phyloP scores from a whole-genome alignment of 1,140 invertebrate genomes.

The Acyrthosiphon pisum region DNA sequence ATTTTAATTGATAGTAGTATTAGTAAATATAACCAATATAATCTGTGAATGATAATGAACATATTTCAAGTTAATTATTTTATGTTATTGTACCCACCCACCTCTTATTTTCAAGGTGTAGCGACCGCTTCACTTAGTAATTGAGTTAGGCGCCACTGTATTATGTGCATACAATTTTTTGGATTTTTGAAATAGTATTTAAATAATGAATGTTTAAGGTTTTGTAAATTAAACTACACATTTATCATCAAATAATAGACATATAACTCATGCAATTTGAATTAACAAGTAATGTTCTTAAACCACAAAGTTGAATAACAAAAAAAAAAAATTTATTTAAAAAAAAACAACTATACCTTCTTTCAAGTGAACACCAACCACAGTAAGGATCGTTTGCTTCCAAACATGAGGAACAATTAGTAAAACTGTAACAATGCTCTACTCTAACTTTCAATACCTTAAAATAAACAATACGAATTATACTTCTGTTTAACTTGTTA shows the following conservation, averaged over 20 bases:
- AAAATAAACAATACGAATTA: conserved; percentile 31
- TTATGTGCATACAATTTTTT: not conserved
- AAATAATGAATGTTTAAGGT: not conserved
- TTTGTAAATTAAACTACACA: not conserved
- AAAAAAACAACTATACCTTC: conserved; percentile 68
- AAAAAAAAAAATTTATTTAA: no score
- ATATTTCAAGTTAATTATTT: no score
- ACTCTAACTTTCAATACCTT: conserved; percentile 89
- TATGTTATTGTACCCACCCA: no score
- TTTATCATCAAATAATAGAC: not conserved
- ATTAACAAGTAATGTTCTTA: not conserved
- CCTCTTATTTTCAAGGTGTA: no score
- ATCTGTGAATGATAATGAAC: no score
- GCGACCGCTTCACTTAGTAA: no score
- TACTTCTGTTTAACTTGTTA: not conserved
- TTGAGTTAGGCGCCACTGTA: no score
- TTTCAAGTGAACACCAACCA: conserved; percentile 97
- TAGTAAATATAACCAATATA: no score
- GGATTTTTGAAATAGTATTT: not conserved
- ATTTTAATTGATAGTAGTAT: no score
- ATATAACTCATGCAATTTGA: not conserved
- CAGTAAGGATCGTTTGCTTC: conserved; percentile 95
- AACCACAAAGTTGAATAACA: not conserved
- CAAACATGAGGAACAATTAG: conserved; percentile 88
- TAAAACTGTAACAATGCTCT: conserved; percentile 89